Base-by-base conservation (phyloP, 2,797 vertebrate genomes). In the Betta splendens region DNA sequence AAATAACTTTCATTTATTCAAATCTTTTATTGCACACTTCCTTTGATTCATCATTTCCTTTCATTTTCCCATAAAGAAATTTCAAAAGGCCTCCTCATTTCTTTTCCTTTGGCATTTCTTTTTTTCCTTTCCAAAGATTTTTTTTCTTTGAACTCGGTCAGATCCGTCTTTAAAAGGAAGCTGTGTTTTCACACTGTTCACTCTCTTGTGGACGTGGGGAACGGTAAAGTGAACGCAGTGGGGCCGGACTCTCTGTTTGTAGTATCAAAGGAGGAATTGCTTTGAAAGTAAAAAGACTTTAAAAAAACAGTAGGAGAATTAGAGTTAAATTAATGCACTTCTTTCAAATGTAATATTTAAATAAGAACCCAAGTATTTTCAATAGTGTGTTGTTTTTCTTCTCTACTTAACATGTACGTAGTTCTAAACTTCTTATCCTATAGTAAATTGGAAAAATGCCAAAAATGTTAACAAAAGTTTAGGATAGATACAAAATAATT, bases 61-160 rank as follows among this genome's bases (percentile, higher is more conserved):
- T 69, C 42, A 62, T 61, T 53, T 50, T 35, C 37, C 5, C 16
- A 37, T 32, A 47, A 72, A 64, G 32, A 52, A 12, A 43, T 15
- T 5, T 13, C 17, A 64, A 53, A 54, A 53, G 4, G 4, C 3
- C 9, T 5, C 23, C 43, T 57, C 68, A 45, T 62, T 66, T 67
- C 44, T 50, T 22, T 43, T 49, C 33, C 73, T 53, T 18, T 42
- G 38, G 13, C 1, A 6, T 48, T 51, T 47, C 49, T 64, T 51
- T 74, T 67, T 69, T 55, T 49, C n/a, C 35, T 62, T 57, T 31
- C 31, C 12, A 66, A 62, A 76, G 44, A 78, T 77, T 49, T 52
- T 71, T 36, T 35, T 26, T 4, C 73, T 87, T 81, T 88, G 79
- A 88, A 80, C 77, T 79, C 72, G 15, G 82, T 60, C 40, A 46